Evolutionary conservation across 2,888 invertebrate species (phyloP).

Genomic region (Argyresthia albistria): DNA sequence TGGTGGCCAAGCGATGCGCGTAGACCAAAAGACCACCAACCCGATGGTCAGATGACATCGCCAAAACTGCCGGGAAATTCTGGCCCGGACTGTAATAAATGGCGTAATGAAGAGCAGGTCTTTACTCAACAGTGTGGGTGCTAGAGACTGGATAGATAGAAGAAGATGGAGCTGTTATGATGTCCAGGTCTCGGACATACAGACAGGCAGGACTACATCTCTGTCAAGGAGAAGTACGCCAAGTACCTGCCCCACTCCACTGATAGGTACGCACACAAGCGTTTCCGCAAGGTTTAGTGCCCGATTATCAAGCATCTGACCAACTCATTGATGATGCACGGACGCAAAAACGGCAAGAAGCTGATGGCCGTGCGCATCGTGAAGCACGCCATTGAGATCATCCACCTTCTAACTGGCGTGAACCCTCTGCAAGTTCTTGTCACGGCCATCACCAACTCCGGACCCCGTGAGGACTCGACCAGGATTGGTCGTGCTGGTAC

Average conservation of each 20-base stretch:
- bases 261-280: slow-evolving; percentile 97
- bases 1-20: no score
- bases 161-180: slow-evolving; percentile 97
- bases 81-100: no score
- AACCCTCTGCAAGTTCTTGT: slow-evolving; percentile 92
- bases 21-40: no score
- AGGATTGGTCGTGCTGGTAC: slow-evolving; percentile 99
- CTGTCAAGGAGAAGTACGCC: slow-evolving; percentile 98
- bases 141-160: no score
- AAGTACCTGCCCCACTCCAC: slow-evolving; percentile 99
- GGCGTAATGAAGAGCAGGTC: no score
- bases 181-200: slow-evolving; percentile 98
- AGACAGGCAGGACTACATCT: slow-evolving; percentile 96
- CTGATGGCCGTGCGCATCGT: slow-evolving; percentile 99
- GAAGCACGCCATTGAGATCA: slow-evolving; percentile 99
- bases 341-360: slow-evolving; percentile 99
- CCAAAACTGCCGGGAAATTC: no score
- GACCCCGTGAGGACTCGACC: slow-evolving; percentile 99
- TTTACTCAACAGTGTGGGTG: no score
- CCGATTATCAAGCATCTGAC: slow-evolving; percentile 99
- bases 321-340: slow-evolving; percentile 99
- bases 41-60: no score
- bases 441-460: slow-evolving; percentile 98
- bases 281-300: slow-evolving; percentile 99
- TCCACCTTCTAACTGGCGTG: slow-evolving; percentile 92